A percentile compares a stretch with the other conserved stretches of the same genome.
phyloP scores from a whole-genome alignment of 2,113 vertebrate species.

The Halcyon malimbica region DNA sequence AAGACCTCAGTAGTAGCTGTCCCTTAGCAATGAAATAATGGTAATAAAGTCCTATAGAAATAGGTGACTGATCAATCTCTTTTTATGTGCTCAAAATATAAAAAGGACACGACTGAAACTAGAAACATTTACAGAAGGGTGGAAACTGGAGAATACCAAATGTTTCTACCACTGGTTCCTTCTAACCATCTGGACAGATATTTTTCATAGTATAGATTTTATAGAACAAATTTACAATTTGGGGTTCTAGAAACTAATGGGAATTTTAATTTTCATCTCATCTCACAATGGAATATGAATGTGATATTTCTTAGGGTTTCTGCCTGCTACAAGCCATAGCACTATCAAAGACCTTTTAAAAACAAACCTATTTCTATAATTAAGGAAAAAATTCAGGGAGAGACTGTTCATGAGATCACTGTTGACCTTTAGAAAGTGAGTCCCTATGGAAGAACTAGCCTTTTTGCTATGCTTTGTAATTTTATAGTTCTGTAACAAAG shows the following conservation, averaged over 20 bases:
- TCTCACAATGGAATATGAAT: neutral
- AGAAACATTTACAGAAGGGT: neutral
- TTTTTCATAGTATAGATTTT: neutral
- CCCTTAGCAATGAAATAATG: neutral
- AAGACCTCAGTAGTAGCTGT: neutral
- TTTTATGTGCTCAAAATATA: neutral
- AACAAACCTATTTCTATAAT: neutral
- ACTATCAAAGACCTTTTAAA: neutral
- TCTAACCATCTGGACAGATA: neutral
- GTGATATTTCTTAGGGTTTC: neutral
- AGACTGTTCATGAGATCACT: neutral
- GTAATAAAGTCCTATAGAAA: neutral
- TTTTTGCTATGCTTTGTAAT: neutral
- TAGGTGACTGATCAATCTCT: neutral
- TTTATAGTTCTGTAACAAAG: neutral
- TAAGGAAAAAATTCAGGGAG: neutral
- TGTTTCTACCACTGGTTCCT: neutral
- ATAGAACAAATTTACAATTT: neutral
- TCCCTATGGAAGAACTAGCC: neutral
- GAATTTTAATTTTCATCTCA: neutral
- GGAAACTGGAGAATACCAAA: neutral
- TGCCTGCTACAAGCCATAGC: neutral
- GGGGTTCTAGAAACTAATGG: neutral
- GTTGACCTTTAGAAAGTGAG: neutral
- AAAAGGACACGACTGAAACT: neutral